phyloP scores from a whole-genome alignment of 2,113 vertebrate species.

The Origma solitaria region DNA sequence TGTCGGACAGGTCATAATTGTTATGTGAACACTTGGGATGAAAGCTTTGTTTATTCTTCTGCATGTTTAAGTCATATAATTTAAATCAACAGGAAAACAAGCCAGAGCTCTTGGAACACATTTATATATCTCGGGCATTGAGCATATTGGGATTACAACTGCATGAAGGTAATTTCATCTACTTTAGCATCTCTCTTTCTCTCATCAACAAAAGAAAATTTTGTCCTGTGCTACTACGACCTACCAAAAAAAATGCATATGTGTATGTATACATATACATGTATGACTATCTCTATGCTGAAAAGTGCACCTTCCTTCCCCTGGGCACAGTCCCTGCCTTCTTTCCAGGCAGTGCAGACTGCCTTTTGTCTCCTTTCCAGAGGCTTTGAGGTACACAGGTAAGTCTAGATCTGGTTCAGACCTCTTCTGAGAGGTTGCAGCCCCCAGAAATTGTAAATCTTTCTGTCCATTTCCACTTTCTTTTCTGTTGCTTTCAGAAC shows the following conservation, averaged over 20 bases:
- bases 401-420: neutral
- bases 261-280: neutral
- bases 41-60: neutral
- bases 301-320: neutral
- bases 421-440: neutral
- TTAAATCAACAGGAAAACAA: neutral
- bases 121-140: neutral
- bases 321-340: neutral
- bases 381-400: neutral
- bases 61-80: neutral
- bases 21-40: fast-evolving
- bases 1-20: neutral
- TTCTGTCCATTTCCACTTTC: neutral
- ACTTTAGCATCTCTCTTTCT: neutral
- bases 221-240: neutral
- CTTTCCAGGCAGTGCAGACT: neutral
- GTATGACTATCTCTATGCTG: neutral
- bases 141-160: neutral
- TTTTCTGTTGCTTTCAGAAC: neutral
- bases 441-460: neutral
- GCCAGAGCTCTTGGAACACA: neutral
- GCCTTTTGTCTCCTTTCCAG: neutral
- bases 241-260: neutral
- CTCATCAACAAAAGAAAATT: neutral
- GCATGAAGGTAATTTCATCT: neutral